Percentiles rank a stretch among this genome's conserved stretches.
Conservation (phyloP, 2,797 vertebrate species). For the Typhlichthys eigenmanni region DNA sequence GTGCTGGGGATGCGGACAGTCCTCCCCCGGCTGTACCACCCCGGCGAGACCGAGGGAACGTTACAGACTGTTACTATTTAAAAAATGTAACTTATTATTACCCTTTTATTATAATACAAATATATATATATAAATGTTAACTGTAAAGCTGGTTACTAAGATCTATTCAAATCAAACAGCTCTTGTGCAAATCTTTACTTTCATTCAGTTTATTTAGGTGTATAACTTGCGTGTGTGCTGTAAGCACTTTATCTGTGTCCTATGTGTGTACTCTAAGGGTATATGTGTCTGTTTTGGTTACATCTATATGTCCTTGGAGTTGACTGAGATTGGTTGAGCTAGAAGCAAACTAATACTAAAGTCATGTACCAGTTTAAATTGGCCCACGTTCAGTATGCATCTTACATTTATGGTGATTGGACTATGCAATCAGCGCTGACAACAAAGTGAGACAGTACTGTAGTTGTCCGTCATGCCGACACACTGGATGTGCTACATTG, state of each 20-base stretch:
- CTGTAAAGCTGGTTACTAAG: constrained; percentile 49
- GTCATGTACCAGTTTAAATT: neutral
- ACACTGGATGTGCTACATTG: too few species aligned
- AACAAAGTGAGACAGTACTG: too few species aligned
- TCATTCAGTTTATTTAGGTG: constrained; percentile 17
- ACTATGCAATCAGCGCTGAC: too few species aligned
- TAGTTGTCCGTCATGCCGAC: too few species aligned
- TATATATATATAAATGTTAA: constrained; percentile 11
- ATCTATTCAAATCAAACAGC: constrained; percentile 29
- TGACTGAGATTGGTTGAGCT: constrained; percentile 20
- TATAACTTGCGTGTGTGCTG: neutral
- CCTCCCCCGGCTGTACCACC: too few species aligned
- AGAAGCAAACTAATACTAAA: neutral
- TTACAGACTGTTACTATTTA: too few species aligned
- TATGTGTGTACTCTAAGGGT: too few species aligned
- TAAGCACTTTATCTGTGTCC: too few species aligned
- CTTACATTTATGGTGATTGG: too few species aligned
- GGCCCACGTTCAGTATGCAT: too few species aligned
- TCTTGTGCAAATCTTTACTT: constrained; percentile 35
- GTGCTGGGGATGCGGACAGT: too few species aligned
- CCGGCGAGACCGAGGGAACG: too few species aligned
- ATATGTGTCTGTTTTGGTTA: constrained; percentile 19
- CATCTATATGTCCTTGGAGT: constrained; percentile 33
- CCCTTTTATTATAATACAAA: constrained; percentile 39
- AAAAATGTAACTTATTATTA: constrained; percentile 9